phyloP scores from a whole-genome alignment of 1,140 invertebrate species.

The Drosophila ananassae region DNA sequence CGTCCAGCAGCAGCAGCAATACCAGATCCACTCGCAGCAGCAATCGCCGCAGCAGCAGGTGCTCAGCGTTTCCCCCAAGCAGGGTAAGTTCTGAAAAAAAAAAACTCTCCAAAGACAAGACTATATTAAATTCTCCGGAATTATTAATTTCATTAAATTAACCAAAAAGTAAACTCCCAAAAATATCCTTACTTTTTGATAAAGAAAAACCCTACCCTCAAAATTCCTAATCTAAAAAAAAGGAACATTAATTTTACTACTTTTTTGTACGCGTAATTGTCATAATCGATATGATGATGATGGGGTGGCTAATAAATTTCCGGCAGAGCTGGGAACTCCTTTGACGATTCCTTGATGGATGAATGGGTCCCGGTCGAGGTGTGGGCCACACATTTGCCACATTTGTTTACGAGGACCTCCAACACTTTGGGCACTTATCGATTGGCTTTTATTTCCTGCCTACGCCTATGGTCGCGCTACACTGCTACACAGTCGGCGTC shows the following conservation, averaged over 20 bases:
- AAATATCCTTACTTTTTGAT: too few species aligned
- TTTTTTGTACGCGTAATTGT: conserved; percentile 32
- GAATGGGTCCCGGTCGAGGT: conserved; percentile 6
- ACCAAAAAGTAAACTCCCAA: background rate
- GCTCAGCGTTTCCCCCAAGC: conserved; percentile 79
- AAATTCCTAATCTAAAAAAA: background rate
- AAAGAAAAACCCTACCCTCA: too few species aligned
- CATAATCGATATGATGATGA: conserved; percentile 37
- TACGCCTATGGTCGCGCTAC: conserved; percentile 20
- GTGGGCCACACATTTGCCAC: conserved; percentile 14
- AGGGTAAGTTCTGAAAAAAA: conserved; percentile 65
- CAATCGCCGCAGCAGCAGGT: conserved; percentile 83
- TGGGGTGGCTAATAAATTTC: conserved; percentile 39
- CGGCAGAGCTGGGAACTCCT: conserved; percentile 25
- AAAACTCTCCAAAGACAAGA: too few species aligned
- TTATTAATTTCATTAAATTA: background rate
- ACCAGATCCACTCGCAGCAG: conserved; percentile 83
- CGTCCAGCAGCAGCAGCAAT: conserved; percentile 79
- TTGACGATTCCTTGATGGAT: conserved; percentile 36
- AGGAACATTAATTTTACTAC: background rate
- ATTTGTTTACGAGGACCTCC: conserved; percentile 59
- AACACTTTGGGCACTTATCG: conserved; percentile 74
- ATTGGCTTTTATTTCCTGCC: conserved; percentile 67
- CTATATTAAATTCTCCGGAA: too few species aligned
- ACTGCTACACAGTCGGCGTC: background rate